A percentile compares a stretch with the other conserved stretches of the same genome.
These are phyloP conservation scores for Epizoanthus ramosus DNA, from an alignment of 92 coral and sea anemone genomes.

Conservation along the genomic window DNA sequence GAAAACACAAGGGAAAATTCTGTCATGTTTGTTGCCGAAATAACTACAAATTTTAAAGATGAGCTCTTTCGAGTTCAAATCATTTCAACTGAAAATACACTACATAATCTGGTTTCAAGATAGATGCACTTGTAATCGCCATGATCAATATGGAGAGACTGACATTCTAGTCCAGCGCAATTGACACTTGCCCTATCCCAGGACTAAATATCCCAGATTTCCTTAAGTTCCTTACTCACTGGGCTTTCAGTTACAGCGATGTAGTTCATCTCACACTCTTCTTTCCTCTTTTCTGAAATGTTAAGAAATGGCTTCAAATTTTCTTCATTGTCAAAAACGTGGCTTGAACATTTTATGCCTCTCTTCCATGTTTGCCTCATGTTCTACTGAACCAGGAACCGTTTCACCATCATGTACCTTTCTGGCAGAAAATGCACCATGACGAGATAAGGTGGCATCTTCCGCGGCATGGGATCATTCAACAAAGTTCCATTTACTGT, in stretches of 20 bases:
- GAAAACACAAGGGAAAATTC: no score
- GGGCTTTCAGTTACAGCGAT: neutral
- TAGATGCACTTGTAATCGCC: no score
- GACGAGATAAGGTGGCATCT: conserved; percentile 1
- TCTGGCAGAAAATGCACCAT: neutral
- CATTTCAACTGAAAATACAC: no score
- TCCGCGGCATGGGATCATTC: conserved; percentile 35
- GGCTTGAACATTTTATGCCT: neutral
- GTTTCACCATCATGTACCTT: neutral
- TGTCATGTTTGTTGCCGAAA: no score
- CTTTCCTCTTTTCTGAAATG: conserved; percentile 18
- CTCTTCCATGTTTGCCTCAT: conserved; percentile 2
- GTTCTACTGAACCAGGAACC: conserved; percentile 4
- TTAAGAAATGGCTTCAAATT: conserved; percentile 14
- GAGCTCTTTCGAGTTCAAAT: no score
- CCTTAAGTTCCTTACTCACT: conserved; percentile 19
- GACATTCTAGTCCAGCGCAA: no score
- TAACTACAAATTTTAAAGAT: no score
- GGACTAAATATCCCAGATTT: neutral
- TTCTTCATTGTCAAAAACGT: conserved; percentile 11
- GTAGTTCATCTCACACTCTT: neutral
- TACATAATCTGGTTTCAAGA: no score
- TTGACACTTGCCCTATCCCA: no score
- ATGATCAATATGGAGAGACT: no score
- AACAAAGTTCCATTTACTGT: conserved; percentile 37